Base-by-base conservation (phyloP, 1,140 invertebrate species). In the Colletes gigas region DNA sequence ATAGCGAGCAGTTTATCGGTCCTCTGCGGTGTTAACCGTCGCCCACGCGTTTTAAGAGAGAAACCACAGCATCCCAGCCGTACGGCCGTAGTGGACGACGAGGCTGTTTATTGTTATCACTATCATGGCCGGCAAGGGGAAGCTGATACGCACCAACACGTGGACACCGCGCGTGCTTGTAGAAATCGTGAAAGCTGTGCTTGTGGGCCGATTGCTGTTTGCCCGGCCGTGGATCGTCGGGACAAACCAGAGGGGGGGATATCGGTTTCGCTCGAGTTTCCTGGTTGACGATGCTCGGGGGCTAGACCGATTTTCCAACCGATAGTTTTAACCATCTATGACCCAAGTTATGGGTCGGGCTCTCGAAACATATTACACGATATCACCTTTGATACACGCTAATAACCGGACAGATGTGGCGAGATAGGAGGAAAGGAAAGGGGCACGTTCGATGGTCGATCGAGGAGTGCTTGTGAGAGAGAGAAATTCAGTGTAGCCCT, bases 1-100 rank as follows among this genome's bases (percentile, higher is more conserved):
- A 90, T 91, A 90, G 88, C 81, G 79, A 44, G 67, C 79, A 59
- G 78, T 86, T 87, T 91, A 91, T 91, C 90, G 89, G 78, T 82
- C 81, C 83, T 72, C 76, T 78, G 83, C 81, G 87, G 87, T 91
- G 89, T 91, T 88, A 88, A 90, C 82, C 83, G 83, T 89, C 90
- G 88, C 90, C 91, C 88, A 91, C 90, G 89, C 87, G 44, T 81
- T 82, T 89, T 73, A 76, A 84, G 73, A 74, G 74, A 86, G 73
- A 87, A 86, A 86, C 78, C 70, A 73, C 81, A 73, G 19, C 76
- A 62, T 55, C 63, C 76, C 67, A 47, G 44, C 7, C 17, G 78
- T 62, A 62, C 55, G 57, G 41, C 55, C 30, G 30, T 80, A 82
- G 75, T 72, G 83, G 77, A 87, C 85, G 85, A 83, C 85, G 85